phyloP scores from a whole-genome alignment of 2,888 invertebrate species.

The Pachydiplax longipennis region DNA sequence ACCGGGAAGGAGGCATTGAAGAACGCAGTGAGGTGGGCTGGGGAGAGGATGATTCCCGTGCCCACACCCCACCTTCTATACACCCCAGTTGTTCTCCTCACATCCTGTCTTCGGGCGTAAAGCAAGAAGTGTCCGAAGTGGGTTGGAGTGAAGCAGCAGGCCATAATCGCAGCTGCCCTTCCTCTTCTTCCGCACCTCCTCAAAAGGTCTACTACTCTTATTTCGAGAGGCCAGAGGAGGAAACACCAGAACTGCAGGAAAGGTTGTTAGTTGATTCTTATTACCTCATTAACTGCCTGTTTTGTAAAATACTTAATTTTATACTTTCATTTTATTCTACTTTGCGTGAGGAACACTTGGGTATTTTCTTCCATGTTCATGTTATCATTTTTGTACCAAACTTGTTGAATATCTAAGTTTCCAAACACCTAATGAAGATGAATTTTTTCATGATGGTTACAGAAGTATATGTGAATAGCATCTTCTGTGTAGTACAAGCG shows the following conservation, averaged over 20 bases:
- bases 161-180: constrained; percentile 14
- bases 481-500: too few species aligned
- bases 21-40: not conserved
- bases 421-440: too few species aligned
- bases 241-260: constrained; percentile 70
- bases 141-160: constrained; percentile 36
- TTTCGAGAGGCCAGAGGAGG: constrained; percentile 71
- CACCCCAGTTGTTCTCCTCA: not conserved
- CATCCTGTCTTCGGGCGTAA: not conserved
- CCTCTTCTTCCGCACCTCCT: constrained; percentile 6
- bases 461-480: too few species aligned
- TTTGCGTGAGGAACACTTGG: too few species aligned
- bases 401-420: too few species aligned
- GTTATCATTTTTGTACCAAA: too few species aligned
- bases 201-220: constrained; percentile 72
- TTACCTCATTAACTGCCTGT: too few species aligned
- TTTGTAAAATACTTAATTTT: too few species aligned
- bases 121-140: constrained; percentile 1
- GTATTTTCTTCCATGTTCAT: too few species aligned
- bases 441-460: too few species aligned
- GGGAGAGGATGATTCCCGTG: constrained; percentile 10
- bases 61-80: constrained; percentile 7
- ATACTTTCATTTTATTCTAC: too few species aligned
- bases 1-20: constrained; percentile 63
- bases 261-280: constrained; percentile 57